Evolutionary conservation across 2,888 invertebrate genomes (phyloP).

Genomic region (Galerucella pusilla): DNA sequence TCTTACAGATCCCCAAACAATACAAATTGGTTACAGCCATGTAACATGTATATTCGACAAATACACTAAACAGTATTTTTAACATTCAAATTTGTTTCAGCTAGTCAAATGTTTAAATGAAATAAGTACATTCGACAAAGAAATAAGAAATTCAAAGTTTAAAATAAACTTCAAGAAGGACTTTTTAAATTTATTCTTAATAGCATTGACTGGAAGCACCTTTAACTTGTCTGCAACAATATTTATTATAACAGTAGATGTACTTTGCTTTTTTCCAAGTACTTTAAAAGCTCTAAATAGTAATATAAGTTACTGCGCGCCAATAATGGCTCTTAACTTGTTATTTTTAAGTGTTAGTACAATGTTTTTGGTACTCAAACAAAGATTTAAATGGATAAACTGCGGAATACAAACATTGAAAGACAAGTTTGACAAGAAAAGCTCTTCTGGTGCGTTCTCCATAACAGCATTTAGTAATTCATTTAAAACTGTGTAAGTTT

Average conservation of each 20-base stretch:
- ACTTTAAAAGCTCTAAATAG: neutral
- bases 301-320: constrained; percentile 23
- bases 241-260: constrained; percentile 26
- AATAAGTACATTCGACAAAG: constrained; percentile 19
- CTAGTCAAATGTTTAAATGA: constrained; percentile 18
- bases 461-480: neutral
- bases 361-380: constrained; percentile 18
- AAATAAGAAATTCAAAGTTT: constrained; percentile 6
- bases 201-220: neutral
- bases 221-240: neutral
- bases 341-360: constrained; percentile 15
- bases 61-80: neutral
- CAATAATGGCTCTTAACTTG: constrained; percentile 22
- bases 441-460: no score
- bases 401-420: constrained; percentile 7
- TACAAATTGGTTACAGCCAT: no score
- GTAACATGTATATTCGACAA: neutral
- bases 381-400: constrained; percentile 26
- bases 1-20: no score
- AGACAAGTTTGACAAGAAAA: neutral
- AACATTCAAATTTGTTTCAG: constrained; percentile 9
- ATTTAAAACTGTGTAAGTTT: constrained; percentile 8
- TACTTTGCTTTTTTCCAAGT: constrained; percentile 21
- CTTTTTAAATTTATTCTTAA: constrained; percentile 5
- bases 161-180: constrained; percentile 14